A percentile compares a stretch with the other conserved stretches of the same genome.
These are phyloP conservation scores for Sepiola atlantica DNA, from an alignment of 2,888 invertebrate species.

Conservation along the genomic window DNA sequence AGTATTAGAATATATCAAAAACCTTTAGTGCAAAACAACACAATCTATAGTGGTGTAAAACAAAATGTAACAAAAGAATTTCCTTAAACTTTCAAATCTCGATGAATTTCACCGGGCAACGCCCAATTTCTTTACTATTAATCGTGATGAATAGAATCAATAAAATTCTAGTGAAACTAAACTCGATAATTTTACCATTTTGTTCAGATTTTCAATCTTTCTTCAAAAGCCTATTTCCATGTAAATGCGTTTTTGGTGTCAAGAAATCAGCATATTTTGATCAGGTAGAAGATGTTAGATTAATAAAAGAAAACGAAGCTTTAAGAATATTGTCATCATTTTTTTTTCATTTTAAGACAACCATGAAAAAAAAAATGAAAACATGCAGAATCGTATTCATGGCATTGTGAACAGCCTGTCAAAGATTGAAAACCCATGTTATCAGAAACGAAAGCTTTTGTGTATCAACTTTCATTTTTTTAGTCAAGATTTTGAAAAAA, in stretches of 20 bases:
- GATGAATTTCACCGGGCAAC: no score
- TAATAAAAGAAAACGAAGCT: neutral
- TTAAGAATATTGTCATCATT: neutral
- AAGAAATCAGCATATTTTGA: neutral
- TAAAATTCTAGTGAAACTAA: neutral
- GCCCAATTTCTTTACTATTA: no score
- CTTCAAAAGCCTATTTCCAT: neutral
- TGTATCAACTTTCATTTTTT: neutral
- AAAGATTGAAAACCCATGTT: neutral
- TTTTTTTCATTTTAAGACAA: neutral
- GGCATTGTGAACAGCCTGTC: neutral
- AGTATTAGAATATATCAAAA: no score
- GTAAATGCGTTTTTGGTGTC: neutral
- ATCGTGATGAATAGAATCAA: neutral
- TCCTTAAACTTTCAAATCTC: no score
- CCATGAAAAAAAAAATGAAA: neutral
- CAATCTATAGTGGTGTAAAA: no score
- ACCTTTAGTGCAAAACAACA: no score
- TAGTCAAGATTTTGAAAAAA: neutral
- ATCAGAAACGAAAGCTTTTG: neutral
- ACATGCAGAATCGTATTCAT: neutral
- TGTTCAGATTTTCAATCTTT: neutral
- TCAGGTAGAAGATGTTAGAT: neutral
- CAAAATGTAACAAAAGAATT: no score
- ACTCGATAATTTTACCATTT: neutral